phyloP scores from a whole-genome alignment of 2,113 vertebrate species.

The Grammomys dolichurus region DNA sequence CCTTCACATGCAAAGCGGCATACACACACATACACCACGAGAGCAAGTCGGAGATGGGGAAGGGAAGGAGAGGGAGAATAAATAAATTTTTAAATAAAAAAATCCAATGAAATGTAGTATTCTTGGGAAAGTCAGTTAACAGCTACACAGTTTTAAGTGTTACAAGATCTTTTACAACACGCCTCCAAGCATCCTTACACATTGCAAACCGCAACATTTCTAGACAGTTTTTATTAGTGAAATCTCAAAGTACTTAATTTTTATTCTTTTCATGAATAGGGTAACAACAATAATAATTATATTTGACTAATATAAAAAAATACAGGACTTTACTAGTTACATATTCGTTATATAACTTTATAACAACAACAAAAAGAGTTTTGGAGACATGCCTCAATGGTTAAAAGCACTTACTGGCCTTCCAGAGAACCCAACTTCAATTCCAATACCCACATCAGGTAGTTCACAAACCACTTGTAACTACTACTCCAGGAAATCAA shows the following conservation, averaged over 20 bases:
- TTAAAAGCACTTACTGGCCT: neutral
- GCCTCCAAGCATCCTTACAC: neutral
- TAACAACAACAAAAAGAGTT: neutral
- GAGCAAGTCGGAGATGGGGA: too few species aligned
- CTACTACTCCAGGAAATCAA: neutral
- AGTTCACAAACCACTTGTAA: neutral
- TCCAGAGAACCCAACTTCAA: neutral
- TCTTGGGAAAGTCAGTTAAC: neutral
- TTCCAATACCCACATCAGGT: neutral
- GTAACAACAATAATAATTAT: neutral
- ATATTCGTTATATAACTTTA: slow-evolving; percentile 5
- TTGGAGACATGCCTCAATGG: neutral
- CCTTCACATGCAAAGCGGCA: neutral
- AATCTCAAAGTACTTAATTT: slow-evolving; percentile 11
- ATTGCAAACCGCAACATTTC: neutral
- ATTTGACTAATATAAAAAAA: slow-evolving; percentile 35
- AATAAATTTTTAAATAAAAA: neutral
- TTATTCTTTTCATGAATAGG: neutral
- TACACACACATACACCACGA: neutral
- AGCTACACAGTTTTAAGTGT: neutral
- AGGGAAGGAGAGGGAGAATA: neutral
- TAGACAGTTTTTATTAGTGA: neutral
- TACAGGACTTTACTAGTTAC: neutral
- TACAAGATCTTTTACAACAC: slow-evolving; percentile 19
- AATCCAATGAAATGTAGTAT: neutral